Conservation (phyloP, 2,797 vertebrate species). For the Scleropages formosus region DNA sequence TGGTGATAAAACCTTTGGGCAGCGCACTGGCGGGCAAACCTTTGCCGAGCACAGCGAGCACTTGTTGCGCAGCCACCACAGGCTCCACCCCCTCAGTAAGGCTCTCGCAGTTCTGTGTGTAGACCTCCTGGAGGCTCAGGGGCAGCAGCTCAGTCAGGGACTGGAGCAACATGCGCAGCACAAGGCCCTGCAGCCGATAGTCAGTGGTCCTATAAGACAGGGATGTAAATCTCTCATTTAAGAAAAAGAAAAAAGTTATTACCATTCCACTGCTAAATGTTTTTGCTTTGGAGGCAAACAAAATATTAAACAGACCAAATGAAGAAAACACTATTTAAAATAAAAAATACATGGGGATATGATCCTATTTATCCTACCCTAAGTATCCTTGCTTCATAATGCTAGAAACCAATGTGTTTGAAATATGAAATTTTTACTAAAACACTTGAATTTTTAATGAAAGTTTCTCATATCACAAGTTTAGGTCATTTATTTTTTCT, state of each 20-base stretch:
- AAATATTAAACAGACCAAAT: too few relatives aligned
- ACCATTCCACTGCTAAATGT: too few relatives aligned
- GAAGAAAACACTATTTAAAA: too few relatives aligned
- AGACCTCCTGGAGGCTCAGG: slow-evolving; percentile 71
- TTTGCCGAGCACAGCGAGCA: slow-evolving; percentile 75
- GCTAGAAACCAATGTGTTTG: too few relatives aligned
- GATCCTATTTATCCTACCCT: too few relatives aligned
- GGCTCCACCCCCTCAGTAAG: slow-evolving; percentile 70
- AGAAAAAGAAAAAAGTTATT: too few relatives aligned
- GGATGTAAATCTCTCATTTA: background rate
- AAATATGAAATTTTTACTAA: background rate
- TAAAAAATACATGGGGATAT: too few relatives aligned
- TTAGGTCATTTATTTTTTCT: background rate
- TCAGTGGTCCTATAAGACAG: slow-evolving; percentile 68
- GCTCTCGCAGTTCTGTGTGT: slow-evolving; percentile 76
- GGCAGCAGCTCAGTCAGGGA: slow-evolving; percentile 81
- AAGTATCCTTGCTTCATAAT: too few relatives aligned
- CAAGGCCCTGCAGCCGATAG: slow-evolving; percentile 76
- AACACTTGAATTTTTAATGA: background rate
- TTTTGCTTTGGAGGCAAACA: too few relatives aligned
- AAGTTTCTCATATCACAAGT: background rate
- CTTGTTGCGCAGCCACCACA: slow-evolving; percentile 68
- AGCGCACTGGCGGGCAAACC: slow-evolving; percentile 70
- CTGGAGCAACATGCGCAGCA: slow-evolving; percentile 78
- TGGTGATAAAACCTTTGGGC: slow-evolving; percentile 76